phyloP scores from a whole-genome alignment of 2,797 vertebrate genomes.

The Zalophus californianus region DNA sequence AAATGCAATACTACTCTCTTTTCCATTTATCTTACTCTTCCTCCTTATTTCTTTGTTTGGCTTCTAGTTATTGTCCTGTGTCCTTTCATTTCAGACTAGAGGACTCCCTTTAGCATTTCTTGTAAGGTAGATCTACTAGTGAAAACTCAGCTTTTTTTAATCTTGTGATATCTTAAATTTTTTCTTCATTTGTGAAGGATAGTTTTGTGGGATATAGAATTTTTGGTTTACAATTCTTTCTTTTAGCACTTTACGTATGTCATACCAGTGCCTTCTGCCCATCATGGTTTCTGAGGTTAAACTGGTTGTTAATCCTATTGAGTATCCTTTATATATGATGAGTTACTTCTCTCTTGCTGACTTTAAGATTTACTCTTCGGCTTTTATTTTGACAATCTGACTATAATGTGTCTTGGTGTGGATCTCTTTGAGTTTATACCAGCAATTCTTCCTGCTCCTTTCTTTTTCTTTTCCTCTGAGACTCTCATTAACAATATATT shows the following conservation, averaged over 20 bases:
- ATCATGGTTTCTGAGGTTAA: neutral
- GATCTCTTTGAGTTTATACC: neutral
- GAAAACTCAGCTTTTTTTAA: neutral
- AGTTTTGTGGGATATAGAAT: neutral
- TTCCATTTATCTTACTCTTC: neutral
- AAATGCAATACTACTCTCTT: neutral
- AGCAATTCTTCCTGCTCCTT: neutral
- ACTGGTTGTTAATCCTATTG: neutral
- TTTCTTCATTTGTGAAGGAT: neutral
- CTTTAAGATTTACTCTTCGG: neutral
- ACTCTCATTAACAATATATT: neutral
- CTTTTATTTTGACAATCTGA: neutral
- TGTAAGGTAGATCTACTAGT: neutral
- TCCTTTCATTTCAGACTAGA: neutral
- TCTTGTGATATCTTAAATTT: neutral
- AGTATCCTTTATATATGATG: neutral
- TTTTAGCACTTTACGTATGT: neutral
- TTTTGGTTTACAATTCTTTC: neutral
- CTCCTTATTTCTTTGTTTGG: constrained; percentile 19
- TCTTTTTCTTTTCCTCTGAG: neutral
- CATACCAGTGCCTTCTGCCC: neutral
- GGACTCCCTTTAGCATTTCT: neutral
- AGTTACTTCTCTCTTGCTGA: neutral
- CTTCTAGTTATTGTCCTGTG: neutral
- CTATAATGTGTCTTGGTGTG: neutral